Evolutionary conservation across 2,797 vertebrate species (phyloP).

Genomic region (Malurus splendens): DNA sequence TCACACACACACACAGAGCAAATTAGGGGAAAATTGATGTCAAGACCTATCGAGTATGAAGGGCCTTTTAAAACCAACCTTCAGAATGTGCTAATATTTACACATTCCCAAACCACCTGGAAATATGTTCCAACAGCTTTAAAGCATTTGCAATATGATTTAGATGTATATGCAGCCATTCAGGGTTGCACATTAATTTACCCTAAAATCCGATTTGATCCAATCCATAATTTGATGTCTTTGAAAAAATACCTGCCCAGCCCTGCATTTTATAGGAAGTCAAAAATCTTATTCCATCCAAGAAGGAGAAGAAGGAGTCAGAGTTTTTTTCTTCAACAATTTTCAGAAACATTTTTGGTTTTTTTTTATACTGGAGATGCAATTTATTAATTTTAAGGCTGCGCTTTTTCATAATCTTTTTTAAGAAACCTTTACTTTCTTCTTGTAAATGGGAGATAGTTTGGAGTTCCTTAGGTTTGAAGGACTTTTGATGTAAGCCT

Average conservation of each 20-base stretch:
- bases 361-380: neutral
- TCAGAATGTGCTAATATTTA: constrained; percentile 45
- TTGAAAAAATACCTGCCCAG: neutral
- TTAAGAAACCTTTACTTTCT: neutral
- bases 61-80: constrained; percentile 29
- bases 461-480: neutral
- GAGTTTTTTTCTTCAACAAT: neutral
- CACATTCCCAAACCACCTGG: constrained; percentile 38
- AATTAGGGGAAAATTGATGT: constrained; percentile 37
- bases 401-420: neutral
- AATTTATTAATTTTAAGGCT: neutral
- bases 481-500: neutral
- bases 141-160: constrained; percentile 40
- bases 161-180: constrained; percentile 29
- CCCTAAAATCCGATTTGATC: neutral
- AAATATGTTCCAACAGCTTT: constrained; percentile 38
- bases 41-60: constrained; percentile 13
- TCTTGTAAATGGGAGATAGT: neutral
- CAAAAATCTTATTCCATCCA: neutral
- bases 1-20: neutral
- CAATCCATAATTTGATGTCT: neutral
- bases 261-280: neutral
- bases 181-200: neutral
- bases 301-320: neutral
- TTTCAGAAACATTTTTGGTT: neutral